Conservation (phyloP, 2,888 invertebrate species). For the Thysanoteuthis rhombus region DNA sequence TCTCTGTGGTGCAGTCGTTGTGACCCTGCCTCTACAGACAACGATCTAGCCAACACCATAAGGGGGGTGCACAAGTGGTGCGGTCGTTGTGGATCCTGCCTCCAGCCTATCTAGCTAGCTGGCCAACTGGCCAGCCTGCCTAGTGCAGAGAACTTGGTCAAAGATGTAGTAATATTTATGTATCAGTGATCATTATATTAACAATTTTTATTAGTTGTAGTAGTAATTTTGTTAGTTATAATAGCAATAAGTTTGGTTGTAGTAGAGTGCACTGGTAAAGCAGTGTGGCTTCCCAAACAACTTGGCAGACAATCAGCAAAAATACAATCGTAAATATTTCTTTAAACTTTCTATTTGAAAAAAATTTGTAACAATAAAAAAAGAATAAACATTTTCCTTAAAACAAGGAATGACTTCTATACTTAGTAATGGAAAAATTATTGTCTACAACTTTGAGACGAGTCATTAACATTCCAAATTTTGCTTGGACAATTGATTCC, state of each 20-base stretch:
- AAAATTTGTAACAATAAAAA: not conserved
- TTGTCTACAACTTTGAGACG: too few relatives aligned
- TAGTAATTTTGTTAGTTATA: not conserved
- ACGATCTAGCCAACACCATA: constrained; percentile 14
- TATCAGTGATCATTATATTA: not conserved
- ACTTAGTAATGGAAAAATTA: too few relatives aligned
- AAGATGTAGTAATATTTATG: not conserved
- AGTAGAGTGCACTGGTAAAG: not conserved
- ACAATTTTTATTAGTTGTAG: not conserved
- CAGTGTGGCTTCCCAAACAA: not conserved
- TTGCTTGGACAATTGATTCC: too few relatives aligned
- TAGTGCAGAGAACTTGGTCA: constrained; percentile 12
- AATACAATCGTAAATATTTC: not conserved
- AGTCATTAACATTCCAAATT: too few relatives aligned
- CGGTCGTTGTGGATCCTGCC: constrained; percentile 23
- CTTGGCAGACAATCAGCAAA: not conserved
- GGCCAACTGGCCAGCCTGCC: not conserved
- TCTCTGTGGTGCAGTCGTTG: constrained; percentile 27
- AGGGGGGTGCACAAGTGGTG: not conserved
- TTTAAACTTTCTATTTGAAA: too few relatives aligned
- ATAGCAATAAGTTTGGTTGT: not conserved
- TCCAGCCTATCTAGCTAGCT: constrained; percentile 20
- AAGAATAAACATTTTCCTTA: too few relatives aligned
- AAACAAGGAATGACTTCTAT: too few relatives aligned
- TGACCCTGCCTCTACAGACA: constrained; percentile 31